These are phyloP conservation scores for Apamea sordens DNA, from an alignment of 2,888 invertebrate genomes.

Conservation along the genomic window DNA sequence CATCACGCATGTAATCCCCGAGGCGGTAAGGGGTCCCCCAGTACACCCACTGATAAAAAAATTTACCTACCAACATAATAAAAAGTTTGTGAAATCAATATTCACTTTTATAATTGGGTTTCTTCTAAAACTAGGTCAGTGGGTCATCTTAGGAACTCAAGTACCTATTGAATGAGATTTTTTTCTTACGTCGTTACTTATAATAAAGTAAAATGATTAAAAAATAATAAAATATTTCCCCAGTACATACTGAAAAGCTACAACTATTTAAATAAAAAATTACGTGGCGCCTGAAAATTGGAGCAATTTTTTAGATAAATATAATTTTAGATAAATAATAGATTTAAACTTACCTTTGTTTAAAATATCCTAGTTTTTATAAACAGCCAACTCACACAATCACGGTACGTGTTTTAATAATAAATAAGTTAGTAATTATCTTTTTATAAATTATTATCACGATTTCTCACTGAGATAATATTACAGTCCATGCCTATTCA, in stretches of 20 bases:
- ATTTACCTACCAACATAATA: not conserved
- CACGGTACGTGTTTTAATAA: conserved; percentile 45
- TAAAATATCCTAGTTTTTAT: conserved; percentile 52
- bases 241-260: not conserved
- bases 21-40: not conserved
- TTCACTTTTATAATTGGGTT: not conserved
- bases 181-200: not conserved
- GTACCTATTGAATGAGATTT: not conserved
- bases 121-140: not conserved
- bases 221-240: not conserved
- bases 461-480: conserved; percentile 49
- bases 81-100: not conserved
- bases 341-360: conserved; percentile 48
- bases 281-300: not conserved
- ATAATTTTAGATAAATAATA: not conserved
- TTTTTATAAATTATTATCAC: conserved; percentile 41
- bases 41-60: not conserved
- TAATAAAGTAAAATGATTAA: not conserved
- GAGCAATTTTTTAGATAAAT: not conserved
- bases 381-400: conserved; percentile 48
- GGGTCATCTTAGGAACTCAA: too few species aligned
- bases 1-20: not conserved
- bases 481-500: conserved; percentile 61
- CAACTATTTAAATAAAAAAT: not conserved
- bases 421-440: conserved; percentile 27